Conservation (phyloP, 2,113 vertebrate genomes). For the Dendropsophus ebraccatus region DNA sequence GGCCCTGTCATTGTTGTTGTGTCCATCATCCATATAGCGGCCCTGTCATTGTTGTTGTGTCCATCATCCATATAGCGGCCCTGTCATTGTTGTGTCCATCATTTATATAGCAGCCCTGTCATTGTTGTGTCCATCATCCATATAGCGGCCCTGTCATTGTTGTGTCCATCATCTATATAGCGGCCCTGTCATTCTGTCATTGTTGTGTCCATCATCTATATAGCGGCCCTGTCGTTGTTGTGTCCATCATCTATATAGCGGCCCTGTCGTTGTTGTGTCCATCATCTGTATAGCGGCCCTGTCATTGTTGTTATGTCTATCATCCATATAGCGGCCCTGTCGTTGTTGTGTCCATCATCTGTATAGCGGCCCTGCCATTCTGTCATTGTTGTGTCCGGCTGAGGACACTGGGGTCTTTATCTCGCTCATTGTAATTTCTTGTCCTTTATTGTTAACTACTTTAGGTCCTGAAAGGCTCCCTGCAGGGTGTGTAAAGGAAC, state of each 20-base stretch:
- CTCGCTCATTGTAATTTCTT: not conserved
- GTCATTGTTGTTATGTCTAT: not conserved
- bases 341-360: not conserved
- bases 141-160: no score
- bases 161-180: not conserved
- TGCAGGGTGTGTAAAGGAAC: no score
- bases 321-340: no score
- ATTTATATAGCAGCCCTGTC: no score
- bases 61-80: no score
- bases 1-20: no score
- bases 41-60: no score
- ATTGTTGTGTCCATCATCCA: no score
- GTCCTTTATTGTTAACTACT: not conserved
- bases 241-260: not conserved
- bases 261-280: no score
- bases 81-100: no score
- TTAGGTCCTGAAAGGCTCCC: not conserved
- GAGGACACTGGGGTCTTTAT: constrained; percentile 5
- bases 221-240: not conserved
- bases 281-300: not conserved
- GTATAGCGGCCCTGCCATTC: not conserved
- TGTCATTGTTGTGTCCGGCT: not conserved
- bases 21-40: no score
- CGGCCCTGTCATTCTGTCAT: no score
- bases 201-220: not conserved